A percentile compares a stretch with the other conserved stretches of the same genome.
Conservation (phyloP, 2,113 vertebrate genomes). For the Perccottus glenii region DNA sequence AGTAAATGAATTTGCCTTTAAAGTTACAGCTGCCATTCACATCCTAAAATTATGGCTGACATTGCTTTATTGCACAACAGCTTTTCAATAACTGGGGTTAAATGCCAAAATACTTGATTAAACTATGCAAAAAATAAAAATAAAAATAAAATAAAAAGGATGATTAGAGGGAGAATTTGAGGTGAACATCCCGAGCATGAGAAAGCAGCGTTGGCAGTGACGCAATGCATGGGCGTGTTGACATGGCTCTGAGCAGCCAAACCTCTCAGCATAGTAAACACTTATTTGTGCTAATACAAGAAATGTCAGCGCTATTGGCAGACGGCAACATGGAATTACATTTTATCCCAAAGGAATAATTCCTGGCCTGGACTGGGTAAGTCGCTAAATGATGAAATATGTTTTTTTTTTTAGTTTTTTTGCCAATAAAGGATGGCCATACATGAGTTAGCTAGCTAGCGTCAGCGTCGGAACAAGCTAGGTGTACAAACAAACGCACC, state of each 20-base stretch:
- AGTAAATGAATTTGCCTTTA: no score
- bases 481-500: background rate
- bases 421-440: slow-evolving; percentile 29
- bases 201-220: slow-evolving; percentile 62
- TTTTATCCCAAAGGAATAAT: slow-evolving; percentile 27
- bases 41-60: no score
- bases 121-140: no score
- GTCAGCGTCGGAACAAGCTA: slow-evolving; percentile 45
- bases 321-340: slow-evolving; percentile 38
- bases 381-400: slow-evolving; percentile 23
- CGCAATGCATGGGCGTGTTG: slow-evolving; percentile 73
- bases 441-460: slow-evolving; percentile 66
- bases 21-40: no score
- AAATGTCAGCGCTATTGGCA: slow-evolving; percentile 30
- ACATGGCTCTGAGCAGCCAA: slow-evolving; percentile 61
- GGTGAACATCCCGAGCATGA: background rate
- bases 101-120: no score
- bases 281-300: slow-evolving; percentile 45
- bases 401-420: slow-evolving; percentile 36
- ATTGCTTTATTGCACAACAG: no score
- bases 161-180: no score
- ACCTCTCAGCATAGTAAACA: slow-evolving; percentile 36
- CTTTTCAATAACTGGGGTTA: no score
- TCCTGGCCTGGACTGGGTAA: slow-evolving; percentile 46
- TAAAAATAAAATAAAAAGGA: no score